phyloP scores from a whole-genome alignment of 2,797 vertebrate genomes.

The Hephaestus fuliginosus region DNA sequence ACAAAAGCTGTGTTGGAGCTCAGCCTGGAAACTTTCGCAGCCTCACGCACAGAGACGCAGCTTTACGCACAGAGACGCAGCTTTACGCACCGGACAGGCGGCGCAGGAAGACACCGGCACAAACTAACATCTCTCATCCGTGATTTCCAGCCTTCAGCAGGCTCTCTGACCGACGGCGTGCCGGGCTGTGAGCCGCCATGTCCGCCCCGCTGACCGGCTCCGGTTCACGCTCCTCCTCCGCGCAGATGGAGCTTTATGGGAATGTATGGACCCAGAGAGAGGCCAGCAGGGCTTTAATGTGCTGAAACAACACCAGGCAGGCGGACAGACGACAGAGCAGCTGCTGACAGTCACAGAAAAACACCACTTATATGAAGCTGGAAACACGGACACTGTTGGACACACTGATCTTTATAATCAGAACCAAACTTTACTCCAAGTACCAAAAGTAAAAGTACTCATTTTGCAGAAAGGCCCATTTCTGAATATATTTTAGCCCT shows the following conservation, averaged over 20 bases:
- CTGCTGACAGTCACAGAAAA: not conserved
- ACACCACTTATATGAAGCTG: too few relatives aligned
- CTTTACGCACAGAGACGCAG: not conserved
- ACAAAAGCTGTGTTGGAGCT: not conserved
- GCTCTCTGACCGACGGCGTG: not conserved
- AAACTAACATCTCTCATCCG: not conserved
- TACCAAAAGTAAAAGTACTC: too few relatives aligned
- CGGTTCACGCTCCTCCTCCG: slow-evolving; percentile 47
- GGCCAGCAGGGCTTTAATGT: not conserved
- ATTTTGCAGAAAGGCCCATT: too few relatives aligned
- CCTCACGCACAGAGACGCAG: not conserved
- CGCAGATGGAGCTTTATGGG: slow-evolving; percentile 7
- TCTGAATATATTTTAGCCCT: too few relatives aligned
- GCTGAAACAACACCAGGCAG: slow-evolving; percentile 2
- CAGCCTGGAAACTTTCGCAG: slow-evolving; percentile 33
- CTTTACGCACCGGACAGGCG: slow-evolving; percentile 6
- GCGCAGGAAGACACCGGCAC: not conserved
- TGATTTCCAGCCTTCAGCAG: fast-evolving
- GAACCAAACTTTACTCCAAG: too few relatives aligned
- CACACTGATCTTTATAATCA: too few relatives aligned
- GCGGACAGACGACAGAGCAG: slow-evolving; percentile 1
- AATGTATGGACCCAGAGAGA: slow-evolving; percentile 21
- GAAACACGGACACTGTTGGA: too few relatives aligned
- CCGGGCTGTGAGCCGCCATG: slow-evolving; percentile 13
- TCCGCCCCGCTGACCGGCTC: slow-evolving; percentile 1